phyloP scores from a whole-genome alignment of 2,113 vertebrate genomes.

The Nannospalax galili region DNA sequence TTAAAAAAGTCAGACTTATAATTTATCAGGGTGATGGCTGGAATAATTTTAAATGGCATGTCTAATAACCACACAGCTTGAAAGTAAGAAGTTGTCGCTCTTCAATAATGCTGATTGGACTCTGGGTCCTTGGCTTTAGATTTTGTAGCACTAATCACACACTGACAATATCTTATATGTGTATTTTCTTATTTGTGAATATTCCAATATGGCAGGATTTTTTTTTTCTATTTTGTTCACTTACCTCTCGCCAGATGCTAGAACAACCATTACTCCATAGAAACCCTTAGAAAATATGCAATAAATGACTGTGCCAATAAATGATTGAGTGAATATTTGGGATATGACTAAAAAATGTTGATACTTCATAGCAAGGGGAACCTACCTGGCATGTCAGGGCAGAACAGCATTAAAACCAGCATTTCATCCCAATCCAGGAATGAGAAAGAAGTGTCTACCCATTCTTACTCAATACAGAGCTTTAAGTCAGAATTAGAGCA shows the following conservation, averaged over 20 bases:
- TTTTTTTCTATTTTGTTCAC: not conserved
- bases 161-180: not conserved
- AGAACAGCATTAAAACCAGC: not conserved
- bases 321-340: not conserved
- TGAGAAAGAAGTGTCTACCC: not conserved
- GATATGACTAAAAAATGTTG: not conserved
- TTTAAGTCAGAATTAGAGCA: not conserved
- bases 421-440: not conserved
- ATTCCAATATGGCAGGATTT: not conserved
- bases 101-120: not conserved
- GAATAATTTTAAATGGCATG: not conserved
- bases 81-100: not conserved
- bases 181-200: not conserved
- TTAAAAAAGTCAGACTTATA: not conserved
- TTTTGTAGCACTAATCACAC: not conserved
- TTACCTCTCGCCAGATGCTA: not conserved
- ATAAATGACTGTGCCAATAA: not conserved
- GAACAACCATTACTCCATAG: not conserved
- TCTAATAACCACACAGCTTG: not conserved
- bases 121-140: not conserved
- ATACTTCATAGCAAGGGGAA: not conserved
- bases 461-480: not conserved
- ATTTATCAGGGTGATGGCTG: not conserved
- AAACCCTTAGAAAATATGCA: not conserved
- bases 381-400: not conserved